phyloP scores from a whole-genome alignment of 2,888 invertebrate genomes.

The Agrochola litura region DNA sequence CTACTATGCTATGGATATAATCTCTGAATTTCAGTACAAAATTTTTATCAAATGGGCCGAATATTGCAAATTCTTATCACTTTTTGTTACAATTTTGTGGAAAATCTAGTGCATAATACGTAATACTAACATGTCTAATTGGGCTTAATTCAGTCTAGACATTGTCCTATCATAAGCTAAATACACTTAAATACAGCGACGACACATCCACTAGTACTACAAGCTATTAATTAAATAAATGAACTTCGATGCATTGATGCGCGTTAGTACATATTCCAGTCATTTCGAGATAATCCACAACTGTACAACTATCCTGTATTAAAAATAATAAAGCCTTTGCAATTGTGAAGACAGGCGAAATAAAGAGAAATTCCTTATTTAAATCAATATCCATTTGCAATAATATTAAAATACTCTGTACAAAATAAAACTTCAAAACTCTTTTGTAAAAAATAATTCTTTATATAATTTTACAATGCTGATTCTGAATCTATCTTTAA shows the following conservation, averaged over 20 bases:
- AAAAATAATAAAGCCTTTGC: constrained; percentile 14
- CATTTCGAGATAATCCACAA: constrained; percentile 40
- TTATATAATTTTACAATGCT: constrained; percentile 13
- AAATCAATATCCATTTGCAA: constrained; percentile 35
- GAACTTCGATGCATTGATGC: constrained; percentile 77
- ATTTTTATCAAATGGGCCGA: constrained; percentile 82
- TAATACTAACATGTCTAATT: constrained; percentile 83
- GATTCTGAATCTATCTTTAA: constrained; percentile 13
- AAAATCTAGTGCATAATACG: constrained; percentile 83
- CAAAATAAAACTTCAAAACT: constrained; percentile 31
- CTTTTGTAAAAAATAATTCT: constrained; percentile 12
- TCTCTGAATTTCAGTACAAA: constrained; percentile 80
- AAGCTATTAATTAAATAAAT: constrained; percentile 75
- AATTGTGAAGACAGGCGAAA: constrained; percentile 31
- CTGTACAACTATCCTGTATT: constrained; percentile 31
- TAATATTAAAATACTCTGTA: constrained; percentile 17
- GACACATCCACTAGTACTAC: constrained; percentile 79
- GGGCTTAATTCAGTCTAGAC: constrained; percentile 89
- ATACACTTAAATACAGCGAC: constrained; percentile 79
- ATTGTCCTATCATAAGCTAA: constrained; percentile 85
- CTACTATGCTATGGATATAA: constrained; percentile 71
- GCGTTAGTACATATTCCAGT: constrained; percentile 51
- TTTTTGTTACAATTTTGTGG: constrained; percentile 81
- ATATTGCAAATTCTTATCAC: constrained; percentile 79
- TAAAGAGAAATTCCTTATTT: constrained; percentile 16